phyloP scores from a whole-genome alignment of 1,140 invertebrate species.

The Brachionus rubens region DNA sequence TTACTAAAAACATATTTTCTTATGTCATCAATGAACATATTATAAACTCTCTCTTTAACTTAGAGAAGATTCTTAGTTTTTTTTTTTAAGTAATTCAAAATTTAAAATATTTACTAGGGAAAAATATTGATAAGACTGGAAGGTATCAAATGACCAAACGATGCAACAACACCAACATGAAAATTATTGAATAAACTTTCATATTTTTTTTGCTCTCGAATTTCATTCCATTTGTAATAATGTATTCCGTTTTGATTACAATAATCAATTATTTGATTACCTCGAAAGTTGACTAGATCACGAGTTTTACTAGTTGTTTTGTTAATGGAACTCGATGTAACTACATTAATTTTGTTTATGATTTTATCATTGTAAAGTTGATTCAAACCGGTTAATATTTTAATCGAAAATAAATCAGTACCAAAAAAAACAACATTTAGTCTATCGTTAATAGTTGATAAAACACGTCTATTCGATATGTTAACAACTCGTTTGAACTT shows the following conservation, averaged over 20 bases:
- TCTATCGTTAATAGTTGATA: not conserved
- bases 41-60: too few species aligned
- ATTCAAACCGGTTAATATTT: conserved; percentile 29
- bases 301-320: not conserved
- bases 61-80: too few species aligned
- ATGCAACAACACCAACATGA: conserved; percentile 61
- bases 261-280: conserved; percentile 32
- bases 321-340: not conserved
- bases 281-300: conserved; percentile 10
- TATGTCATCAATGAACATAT: too few species aligned
- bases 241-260: not conserved
- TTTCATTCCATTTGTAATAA: conserved; percentile 1
- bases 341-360: conserved; percentile 4
- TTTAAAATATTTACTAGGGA: conserved; percentile 52
- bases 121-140: conserved; percentile 55
- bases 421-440: conserved; percentile 38
- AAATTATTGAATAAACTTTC: conserved; percentile 48
- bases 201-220: not conserved
- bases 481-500: not conserved
- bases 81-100: not conserved
- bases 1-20: too few species aligned
- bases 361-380: not conserved
- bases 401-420: conserved; percentile 34
- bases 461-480: not conserved
- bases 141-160: conserved; percentile 61